phyloP scores from a whole-genome alignment of 2,797 vertebrate species.

The Dallia pectoralis region DNA sequence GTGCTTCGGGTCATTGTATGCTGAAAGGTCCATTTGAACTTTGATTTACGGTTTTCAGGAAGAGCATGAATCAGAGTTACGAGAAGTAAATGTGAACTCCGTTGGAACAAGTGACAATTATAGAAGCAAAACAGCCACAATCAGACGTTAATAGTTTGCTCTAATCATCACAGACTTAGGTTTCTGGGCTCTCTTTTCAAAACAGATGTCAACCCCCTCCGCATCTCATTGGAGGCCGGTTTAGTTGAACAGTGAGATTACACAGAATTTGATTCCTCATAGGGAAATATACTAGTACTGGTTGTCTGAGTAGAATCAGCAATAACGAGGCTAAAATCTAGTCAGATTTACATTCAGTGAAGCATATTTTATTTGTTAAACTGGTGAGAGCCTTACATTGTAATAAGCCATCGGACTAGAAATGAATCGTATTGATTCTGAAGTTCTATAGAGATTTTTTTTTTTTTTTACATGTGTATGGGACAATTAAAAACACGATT shows the following conservation, averaged over 20 bases:
- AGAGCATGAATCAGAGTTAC: conserved; percentile 57
- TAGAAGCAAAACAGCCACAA: conserved; percentile 30
- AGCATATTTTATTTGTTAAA: neutral
- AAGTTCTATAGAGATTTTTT: no score
- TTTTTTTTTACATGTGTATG: no score
- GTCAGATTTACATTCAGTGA: neutral
- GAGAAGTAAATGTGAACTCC: conserved; percentile 33
- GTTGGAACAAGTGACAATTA: conserved; percentile 40
- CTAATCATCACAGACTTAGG: conserved; percentile 23
- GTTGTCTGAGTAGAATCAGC: neutral
- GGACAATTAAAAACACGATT: no score
- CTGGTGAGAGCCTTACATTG: neutral
- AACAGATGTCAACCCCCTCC: conserved; percentile 29
- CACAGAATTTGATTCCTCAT: neutral
- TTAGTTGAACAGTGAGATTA: conserved; percentile 1
- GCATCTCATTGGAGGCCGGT: conserved; percentile 13
- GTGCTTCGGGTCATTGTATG: no score
- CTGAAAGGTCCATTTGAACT: no score
- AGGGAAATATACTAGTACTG: neutral
- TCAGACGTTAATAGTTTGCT: conserved; percentile 40
- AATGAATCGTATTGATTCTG: no score
- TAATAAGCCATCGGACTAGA: no score
- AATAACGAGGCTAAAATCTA: neutral
- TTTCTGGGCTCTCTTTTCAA: neutral
- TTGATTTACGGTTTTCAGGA: neutral